phyloP scores from a whole-genome alignment of 1,140 invertebrate species.

The Arctopsyche grandis region DNA sequence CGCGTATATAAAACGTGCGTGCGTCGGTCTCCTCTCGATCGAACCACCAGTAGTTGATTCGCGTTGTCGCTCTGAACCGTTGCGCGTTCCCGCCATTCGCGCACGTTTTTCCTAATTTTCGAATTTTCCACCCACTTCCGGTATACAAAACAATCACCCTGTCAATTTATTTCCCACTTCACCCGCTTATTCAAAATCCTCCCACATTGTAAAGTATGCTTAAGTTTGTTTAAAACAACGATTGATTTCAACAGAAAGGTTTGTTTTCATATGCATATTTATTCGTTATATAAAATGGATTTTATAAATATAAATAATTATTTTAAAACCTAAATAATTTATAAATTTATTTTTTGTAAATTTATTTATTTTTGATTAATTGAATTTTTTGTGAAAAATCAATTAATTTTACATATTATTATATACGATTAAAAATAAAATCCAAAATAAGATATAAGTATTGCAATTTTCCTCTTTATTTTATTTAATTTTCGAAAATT shows the following conservation, averaged over 20 bases:
- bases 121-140: not conserved
- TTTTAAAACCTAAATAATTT: too few species aligned
- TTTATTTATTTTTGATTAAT: too few species aligned
- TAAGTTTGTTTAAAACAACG: not conserved
- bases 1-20: too few species aligned
- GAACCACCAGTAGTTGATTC: not conserved
- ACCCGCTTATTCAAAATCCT: not conserved
- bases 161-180: not conserved
- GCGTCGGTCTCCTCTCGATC: not conserved
- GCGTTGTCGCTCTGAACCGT: conserved; percentile 2
- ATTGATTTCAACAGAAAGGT: not conserved
- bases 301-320: too few species aligned
- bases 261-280: not conserved
- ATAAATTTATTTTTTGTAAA: too few species aligned
- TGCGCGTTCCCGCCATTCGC: conserved; percentile 21
- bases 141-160: not conserved
- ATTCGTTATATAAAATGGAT: too few species aligned
- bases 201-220: not conserved
- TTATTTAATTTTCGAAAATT: too few species aligned
- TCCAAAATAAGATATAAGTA: too few species aligned
- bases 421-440: too few species aligned
- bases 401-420: too few species aligned
- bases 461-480: too few species aligned
- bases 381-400: too few species aligned
- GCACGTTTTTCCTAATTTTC: not conserved